Base-by-base conservation (phyloP, 2,113 vertebrate species). In the Monarcha castaneiventris region DNA sequence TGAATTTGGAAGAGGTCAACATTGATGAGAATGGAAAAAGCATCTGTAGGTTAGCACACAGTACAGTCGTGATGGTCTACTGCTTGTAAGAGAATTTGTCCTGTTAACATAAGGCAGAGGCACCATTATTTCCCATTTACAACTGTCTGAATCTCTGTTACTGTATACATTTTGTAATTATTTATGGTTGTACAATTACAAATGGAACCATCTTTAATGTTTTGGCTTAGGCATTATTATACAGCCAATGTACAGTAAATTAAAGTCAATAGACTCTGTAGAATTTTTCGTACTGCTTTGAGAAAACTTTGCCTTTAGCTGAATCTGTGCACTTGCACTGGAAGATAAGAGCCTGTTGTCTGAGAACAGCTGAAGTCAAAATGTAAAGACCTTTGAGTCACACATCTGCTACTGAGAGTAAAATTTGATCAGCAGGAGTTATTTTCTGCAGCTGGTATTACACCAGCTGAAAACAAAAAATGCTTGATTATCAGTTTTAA, bases 341-440 rank as follows among this genome's bases (percentile, higher is more conserved):
- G 33, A 80, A 81, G 51, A 80, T 73, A 84, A 90, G 52, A 93
- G 64, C 33, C 82, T 90, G 49, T 89, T 89, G 76, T 92, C 52
- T 66, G 39, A 74, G 68, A 94, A 74, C 76, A 90, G 94, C 90
- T 84, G 94, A 94, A 92, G 46, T 71, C 21, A 84, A 93, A 76
- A 83, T 74, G 33, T 84, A 89, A 90, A 92, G 91, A 81, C 48
- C 48, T 92, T 72, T 67, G 73, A 96, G 76, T 86, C 61, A 48
- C 1, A 4, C 76, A 81, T 63, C 64, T 75, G 79, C 46, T 25
- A 55, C 86, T 39, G 55, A 74, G 33, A 73, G 52, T 88, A 89
- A 66, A 86, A 93, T 74, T 67, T 84, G 35, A 74, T 89, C 68
- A 54, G 35, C 56, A 35, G 76, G 37, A 78, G 43, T 94, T 90